Percentiles rank a stretch among this genome's conserved stretches.
These are phyloP conservation scores for Tupiocoris notatus DNA, from an alignment of 2,888 invertebrate genomes.

Conservation along the genomic window DNA sequence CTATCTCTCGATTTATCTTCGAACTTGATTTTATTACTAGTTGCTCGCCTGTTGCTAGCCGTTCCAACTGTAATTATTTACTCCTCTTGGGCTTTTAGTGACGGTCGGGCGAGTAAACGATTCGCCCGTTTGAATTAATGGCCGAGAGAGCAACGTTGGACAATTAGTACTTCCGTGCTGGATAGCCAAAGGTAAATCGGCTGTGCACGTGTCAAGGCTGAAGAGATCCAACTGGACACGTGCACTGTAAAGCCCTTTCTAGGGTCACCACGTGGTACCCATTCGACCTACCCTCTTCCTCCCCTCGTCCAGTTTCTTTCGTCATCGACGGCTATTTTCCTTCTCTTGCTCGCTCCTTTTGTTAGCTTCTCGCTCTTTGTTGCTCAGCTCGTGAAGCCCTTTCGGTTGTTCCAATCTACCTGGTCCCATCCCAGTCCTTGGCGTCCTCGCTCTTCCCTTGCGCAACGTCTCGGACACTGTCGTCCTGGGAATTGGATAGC, in stretches of 20 bases:
- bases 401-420: neutral
- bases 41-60: neutral
- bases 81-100: neutral
- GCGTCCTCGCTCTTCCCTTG: slow-evolving; percentile 36
- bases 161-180: neutral
- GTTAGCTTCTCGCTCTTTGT: neutral
- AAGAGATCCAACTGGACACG: slow-evolving; percentile 8
- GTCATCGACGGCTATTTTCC: slow-evolving; percentile 33
- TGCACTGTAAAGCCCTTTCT: slow-evolving; percentile 15
- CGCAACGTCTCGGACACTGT: slow-evolving; percentile 28
- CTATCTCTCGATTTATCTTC: too few relatives aligned
- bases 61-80: neutral
- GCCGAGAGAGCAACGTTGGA: neutral
- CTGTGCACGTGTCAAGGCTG: neutral
- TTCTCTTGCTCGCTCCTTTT: neutral
- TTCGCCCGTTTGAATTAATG: neutral
- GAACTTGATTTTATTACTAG: too few relatives aligned
- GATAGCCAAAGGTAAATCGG: neutral
- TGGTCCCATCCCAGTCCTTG: neutral
- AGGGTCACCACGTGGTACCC: slow-evolving; percentile 34
- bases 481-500: neutral
- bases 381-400: neutral
- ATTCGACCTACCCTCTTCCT: too few relatives aligned
- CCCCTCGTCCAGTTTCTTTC: neutral
- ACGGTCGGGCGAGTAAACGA: neutral